phyloP scores from a whole-genome alignment of 2,113 vertebrate genomes.

The Mesitornis unicolor region DNA sequence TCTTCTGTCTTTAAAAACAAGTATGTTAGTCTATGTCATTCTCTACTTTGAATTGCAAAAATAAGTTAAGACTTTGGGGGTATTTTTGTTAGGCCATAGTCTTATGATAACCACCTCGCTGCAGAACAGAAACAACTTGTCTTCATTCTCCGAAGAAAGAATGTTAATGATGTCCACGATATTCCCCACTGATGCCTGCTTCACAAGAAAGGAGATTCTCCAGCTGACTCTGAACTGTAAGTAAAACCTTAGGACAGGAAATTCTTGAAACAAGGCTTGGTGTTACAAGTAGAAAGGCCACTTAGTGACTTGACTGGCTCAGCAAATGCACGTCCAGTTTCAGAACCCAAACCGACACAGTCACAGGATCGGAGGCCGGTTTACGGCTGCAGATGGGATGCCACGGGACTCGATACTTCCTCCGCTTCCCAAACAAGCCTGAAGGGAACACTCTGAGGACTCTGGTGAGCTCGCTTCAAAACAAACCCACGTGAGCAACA shows the following conservation, averaged over 20 bases:
- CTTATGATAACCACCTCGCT: neutral
- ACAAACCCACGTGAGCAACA: neutral
- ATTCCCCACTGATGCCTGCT: neutral
- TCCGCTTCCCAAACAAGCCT: fast-evolving
- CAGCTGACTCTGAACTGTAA: neutral
- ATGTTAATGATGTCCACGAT: neutral
- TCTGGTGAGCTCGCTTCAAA: neutral
- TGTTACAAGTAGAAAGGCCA: neutral
- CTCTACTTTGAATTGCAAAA: neutral
- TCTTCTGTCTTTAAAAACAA: neutral
- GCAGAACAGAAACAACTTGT: neutral
- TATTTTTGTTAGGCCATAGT: neutral
- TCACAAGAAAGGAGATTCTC: neutral
- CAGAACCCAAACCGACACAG: neutral
- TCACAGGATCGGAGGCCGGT: neutral
- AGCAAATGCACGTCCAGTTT: neutral
- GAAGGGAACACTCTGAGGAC: neutral
- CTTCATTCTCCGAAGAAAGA: neutral
- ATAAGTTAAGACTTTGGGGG: neutral
- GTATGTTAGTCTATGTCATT: neutral
- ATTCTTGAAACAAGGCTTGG: neutral
- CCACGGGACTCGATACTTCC: neutral
- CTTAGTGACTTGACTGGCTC: neutral
- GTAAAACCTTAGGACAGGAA: neutral
- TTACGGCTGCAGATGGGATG: neutral